Evolutionary conservation across 2,888 invertebrate species (phyloP), one percentile per base, ranked within the genome.

Genomic region (Cerastis leucographa): DNA sequence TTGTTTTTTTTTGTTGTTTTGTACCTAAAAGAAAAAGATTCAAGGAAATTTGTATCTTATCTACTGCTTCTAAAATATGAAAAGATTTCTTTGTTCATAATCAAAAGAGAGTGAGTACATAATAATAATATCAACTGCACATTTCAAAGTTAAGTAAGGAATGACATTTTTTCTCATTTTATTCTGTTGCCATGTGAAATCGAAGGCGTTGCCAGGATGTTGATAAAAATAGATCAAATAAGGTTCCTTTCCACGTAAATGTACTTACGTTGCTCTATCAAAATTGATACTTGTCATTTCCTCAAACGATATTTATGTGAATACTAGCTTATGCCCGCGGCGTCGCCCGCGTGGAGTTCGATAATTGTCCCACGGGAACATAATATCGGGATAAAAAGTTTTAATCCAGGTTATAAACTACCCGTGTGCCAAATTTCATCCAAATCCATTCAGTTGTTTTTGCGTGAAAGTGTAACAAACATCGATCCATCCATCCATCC

Each of bases 191-290:
- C 17, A 51, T 25, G 46, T 40, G 12, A 62, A 29, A 6, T n/a
- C 14, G 14, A 49, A 76, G 19, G 51, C 9, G 61, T 68, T 51
- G 6, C 29, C 51, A 62, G 0, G 17, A 25, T 62, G 35, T 76
- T 62, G 40, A 9, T 65, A 51, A 61, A 76, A 69, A 56, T 62
- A 64, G 6, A 76, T 68, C 11, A 46, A 76, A 68, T 46, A 77
- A 46, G 46, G 8, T 29, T 51, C 40, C 17, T 22, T 71, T 44
- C 14, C 19, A 54, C 54, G 42, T 62, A 67, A 54, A 67, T 71
- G n/a, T 8, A 17, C 40, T 29, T 46, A 46, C 11, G 35, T 9
- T 29, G 9, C n/a, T 61, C 44, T 59, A 54, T 14, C 14, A 6
- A 71, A 62, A 79, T 68, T 62, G n/a, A n/a, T 54, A 44, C 29